These are phyloP conservation scores for Cerastis leucographa DNA, from an alignment of 2,888 invertebrate genomes.

Conservation along the genomic window DNA sequence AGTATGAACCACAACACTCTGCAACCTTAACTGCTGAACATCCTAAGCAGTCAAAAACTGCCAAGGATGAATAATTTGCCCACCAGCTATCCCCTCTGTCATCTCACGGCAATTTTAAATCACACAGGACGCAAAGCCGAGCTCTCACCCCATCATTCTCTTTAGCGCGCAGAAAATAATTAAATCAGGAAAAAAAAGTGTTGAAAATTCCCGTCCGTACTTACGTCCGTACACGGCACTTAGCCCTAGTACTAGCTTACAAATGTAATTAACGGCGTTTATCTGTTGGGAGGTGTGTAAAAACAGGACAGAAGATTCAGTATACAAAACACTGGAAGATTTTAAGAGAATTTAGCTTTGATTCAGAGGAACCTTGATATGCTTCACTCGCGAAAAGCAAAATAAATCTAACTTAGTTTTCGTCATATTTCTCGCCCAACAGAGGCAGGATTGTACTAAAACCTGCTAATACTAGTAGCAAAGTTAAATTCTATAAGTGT, in stretches of 20 bases:
- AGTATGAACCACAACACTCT: not conserved
- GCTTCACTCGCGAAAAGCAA: not conserved
- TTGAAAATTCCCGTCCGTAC: conserved; percentile 44
- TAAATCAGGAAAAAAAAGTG: conserved; percentile 53
- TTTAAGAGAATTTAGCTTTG: not conserved
- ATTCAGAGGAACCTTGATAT: not conserved
- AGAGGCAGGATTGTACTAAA: not conserved
- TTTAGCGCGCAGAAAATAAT: conserved; percentile 47
- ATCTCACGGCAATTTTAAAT: conserved; percentile 26
- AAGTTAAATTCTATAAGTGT: not conserved
- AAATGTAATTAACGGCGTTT: conserved; percentile 80
- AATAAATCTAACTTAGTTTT: not conserved
- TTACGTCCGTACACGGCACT: conserved; percentile 49
- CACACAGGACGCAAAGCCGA: not conserved
- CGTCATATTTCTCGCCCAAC: not conserved
- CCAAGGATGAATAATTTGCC: not conserved
- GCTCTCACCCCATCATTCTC: conserved; percentile 24
- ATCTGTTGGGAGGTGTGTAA: conserved; percentile 61
- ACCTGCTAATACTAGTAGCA: not conserved
- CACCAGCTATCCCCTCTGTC: not conserved
- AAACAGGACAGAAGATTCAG: conserved; percentile 17
- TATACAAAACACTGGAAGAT: not conserved
- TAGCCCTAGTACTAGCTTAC: conserved; percentile 61
- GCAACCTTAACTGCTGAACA: not conserved
- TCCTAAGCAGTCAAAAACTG: not conserved